Conservation (phyloP, 2,797 vertebrate genomes). For the Lutjanus campechanus region DNA sequence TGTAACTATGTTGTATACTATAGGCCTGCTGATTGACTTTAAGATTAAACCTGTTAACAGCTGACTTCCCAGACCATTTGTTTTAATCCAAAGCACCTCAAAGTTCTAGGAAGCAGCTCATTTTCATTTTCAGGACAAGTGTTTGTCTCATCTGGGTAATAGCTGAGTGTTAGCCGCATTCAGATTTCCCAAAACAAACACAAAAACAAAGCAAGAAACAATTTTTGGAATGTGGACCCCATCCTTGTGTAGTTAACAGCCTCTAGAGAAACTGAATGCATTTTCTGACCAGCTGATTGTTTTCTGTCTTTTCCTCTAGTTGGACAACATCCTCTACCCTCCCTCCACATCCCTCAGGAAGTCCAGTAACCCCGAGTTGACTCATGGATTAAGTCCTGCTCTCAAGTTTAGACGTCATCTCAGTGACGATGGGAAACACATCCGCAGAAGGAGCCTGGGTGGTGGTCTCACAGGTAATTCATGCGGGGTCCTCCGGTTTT, state of each 20-base stretch:
- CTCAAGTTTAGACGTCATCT: conserved; percentile 91
- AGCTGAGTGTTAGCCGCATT: neutral
- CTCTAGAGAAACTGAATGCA: neutral
- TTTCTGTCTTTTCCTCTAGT: conserved; percentile 73
- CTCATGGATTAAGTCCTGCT: conserved; percentile 80
- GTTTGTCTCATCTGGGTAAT: neutral
- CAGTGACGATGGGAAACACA: conserved; percentile 90
- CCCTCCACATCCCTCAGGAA: conserved; percentile 89
- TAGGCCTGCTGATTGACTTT: too few species aligned
- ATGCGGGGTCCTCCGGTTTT: neutral
- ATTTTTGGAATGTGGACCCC: neutral
- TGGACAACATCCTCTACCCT: conserved; percentile 92
- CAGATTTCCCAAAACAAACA: neutral
- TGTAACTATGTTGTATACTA: too few species aligned
- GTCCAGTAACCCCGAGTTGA: conserved; percentile 92
- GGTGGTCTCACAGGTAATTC: conserved; percentile 92
- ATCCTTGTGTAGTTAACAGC: neutral
- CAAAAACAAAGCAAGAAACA: neutral
- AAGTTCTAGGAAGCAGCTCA: neutral
- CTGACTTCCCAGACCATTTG: too few species aligned
- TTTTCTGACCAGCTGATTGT: neutral
- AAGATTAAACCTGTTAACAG: too few species aligned
- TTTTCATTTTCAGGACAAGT: neutral
- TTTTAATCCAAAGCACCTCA: neutral
- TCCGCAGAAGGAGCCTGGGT: conserved; percentile 93